phyloP scores from a whole-genome alignment of 2,888 invertebrate genomes.

The Zele albiditarsus region DNA sequence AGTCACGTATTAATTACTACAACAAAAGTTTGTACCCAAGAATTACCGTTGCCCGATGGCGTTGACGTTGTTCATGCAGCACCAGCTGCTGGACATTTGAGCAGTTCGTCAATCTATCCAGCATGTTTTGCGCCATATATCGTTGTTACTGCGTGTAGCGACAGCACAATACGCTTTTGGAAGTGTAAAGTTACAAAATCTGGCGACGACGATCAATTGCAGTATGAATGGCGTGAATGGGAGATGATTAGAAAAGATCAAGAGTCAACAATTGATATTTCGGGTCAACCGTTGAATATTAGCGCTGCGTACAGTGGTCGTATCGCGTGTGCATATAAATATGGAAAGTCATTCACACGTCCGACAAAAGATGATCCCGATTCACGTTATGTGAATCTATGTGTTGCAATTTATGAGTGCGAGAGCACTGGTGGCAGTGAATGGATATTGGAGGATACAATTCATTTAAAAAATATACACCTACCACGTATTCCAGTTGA shows the following conservation, averaged over 20 bases:
- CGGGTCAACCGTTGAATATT: slow-evolving; percentile 90
- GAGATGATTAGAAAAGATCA: slow-evolving; percentile 86
- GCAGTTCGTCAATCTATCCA: slow-evolving; percentile 98
- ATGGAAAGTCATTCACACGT: slow-evolving; percentile 90
- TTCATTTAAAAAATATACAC: slow-evolving; percentile 93
- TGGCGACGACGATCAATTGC: slow-evolving; percentile 64
- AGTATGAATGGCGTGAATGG: slow-evolving; percentile 91
- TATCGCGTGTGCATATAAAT: slow-evolving; percentile 97
- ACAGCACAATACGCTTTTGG: slow-evolving; percentile 93
- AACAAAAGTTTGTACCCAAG: slow-evolving; percentile 93
- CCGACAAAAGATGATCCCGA: slow-evolving; percentile 84
- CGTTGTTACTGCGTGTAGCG: slow-evolving; percentile 95
- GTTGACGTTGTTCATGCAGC: slow-evolving; percentile 94
- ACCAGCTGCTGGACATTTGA: slow-evolving; percentile 96
- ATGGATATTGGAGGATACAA: slow-evolving; percentile 96
- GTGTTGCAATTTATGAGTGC: slow-evolving; percentile 98
- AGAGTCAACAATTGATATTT: slow-evolving; percentile 81
- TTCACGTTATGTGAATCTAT: slow-evolving; percentile 90
- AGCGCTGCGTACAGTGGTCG: slow-evolving; percentile 98
- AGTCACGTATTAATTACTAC: slow-evolving; percentile 89
- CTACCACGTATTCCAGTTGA: slow-evolving; percentile 88
- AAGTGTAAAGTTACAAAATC: slow-evolving; percentile 81
- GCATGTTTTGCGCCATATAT: slow-evolving; percentile 99
- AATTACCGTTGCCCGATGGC: slow-evolving; percentile 88
- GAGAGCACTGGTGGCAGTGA: slow-evolving; percentile 97